Evolutionary conservation across 1,140 invertebrate species (phyloP).

Genomic region (Anagrus nilaparvatae): DNA sequence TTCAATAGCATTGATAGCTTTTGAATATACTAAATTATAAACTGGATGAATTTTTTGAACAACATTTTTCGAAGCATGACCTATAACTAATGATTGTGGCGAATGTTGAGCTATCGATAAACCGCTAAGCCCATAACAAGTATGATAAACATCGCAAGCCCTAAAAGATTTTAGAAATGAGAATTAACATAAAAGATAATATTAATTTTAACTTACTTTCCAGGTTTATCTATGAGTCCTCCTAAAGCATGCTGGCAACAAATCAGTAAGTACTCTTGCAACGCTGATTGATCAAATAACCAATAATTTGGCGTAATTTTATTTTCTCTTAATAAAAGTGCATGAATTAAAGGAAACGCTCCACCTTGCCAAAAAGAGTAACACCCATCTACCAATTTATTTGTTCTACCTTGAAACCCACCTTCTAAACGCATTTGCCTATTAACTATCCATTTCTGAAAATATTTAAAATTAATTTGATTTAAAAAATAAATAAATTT

Average conservation of each 20-base stretch:
- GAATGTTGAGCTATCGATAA: constrained; percentile 87
- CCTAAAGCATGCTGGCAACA: constrained; percentile 85
- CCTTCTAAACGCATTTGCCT: constrained; percentile 85
- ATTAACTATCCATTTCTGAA: constrained; percentile 74
- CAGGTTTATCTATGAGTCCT: constrained; percentile 94
- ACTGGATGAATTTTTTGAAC: constrained; percentile 34
- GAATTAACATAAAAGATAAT: constrained; percentile 12
- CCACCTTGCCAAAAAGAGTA: constrained; percentile 99
- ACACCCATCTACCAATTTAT: constrained; percentile 97
- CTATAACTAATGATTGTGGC: constrained; percentile 36
- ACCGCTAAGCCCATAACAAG: constrained; percentile 93
- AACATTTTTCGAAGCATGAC: constrained; percentile 21
- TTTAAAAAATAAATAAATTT: constrained; percentile 3
- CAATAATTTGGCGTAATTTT: constrained; percentile 38
- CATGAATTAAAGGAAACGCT: constrained; percentile 68
- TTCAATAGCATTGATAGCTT: constrained; percentile 27
- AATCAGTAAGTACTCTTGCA: constrained; percentile 91
- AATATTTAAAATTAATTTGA: constrained; percentile 13
- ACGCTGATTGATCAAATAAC: constrained; percentile 71
- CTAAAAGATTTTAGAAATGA: constrained; percentile 51
- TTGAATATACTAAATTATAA: constrained; percentile 31
- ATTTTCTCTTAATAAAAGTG: constrained; percentile 42
- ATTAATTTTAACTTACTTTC: constrained; percentile 57
- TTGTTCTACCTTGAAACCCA: constrained; percentile 91
- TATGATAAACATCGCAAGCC: constrained; percentile 86